Evolutionary conservation across 2,113 vertebrate genomes (phyloP), one percentile per base, ranked within the genome.

Genomic region (Smithornis capensis): DNA sequence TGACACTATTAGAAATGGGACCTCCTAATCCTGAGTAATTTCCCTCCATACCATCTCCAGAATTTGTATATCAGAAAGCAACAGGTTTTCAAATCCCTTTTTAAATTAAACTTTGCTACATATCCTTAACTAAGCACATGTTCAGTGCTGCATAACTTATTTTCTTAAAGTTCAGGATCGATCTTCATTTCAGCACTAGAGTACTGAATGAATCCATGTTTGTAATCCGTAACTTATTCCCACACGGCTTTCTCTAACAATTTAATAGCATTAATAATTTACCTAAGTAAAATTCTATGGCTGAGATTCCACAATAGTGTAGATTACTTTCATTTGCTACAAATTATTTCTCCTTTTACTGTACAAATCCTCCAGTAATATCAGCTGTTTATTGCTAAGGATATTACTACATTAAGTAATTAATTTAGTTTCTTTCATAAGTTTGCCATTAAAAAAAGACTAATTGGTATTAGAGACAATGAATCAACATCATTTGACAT

Each of bases 331-430:
- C 52, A 91, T 92, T 92, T 79, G 9, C 93, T 63, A 56, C 31
- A 92, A 94, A 91, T 83, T 79, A 91, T 83, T 88, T 11, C n/a
- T 95, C 28, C 35, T 9, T 1, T 92, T 91, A 80, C 49, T 37
- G 35, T 76, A 80, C 42, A 93, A 88, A 91, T 95, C 45, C 45
- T 93, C 77, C n/a, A 78, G 70, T 73, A 93, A 86, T 74, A 88
- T 92, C 62, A 86, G n/a, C 45, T 87, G 38, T 76, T 95, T 96
- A 67, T 91, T 91, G 70, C 73, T 88, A 94, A 94, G 94, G 52
- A 53, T 91, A 94, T 76, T 79, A 31, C 24, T 59, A 63, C 45
- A 86, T 73, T 90, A 91, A 86, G 52, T 14, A 83, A 93, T 95
- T 95, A 0, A 80, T 92, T 93, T 73, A 33, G 27, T n/a, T 85